A percentile compares a stretch with the other conserved stretches of the same genome.
These are phyloP conservation scores for Shargacucullia verbasci DNA, from an alignment of 2,888 invertebrate species.

Conservation along the genomic window DNA sequence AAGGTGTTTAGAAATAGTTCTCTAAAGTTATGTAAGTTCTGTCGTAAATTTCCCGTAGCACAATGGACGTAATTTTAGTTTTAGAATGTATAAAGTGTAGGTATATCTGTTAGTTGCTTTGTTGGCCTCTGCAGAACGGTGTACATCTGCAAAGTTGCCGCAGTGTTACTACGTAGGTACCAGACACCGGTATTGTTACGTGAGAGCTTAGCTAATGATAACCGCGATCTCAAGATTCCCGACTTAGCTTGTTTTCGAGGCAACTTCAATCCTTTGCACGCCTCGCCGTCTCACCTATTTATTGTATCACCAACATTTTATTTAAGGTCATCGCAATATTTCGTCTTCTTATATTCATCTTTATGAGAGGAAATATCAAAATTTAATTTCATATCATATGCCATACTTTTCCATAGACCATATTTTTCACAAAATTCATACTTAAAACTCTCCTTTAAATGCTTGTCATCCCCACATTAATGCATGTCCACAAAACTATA, in stretches of 20 bases:
- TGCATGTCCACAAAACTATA: too few species aligned
- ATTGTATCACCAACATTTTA: too few species aligned
- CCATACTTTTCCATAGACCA: too few species aligned
- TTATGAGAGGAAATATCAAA: too few species aligned
- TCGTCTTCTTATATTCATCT: too few species aligned
- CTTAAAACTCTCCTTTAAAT: too few species aligned
- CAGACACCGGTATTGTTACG: slow-evolving; percentile 9
- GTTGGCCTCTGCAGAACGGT: slow-evolving; percentile 7
- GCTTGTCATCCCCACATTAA: too few species aligned
- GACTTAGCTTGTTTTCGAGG: slow-evolving; percentile 15
- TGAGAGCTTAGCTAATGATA: slow-evolving; percentile 16
- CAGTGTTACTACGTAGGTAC: slow-evolving; percentile 20
- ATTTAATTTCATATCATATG: too few species aligned
- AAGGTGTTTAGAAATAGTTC: slow-evolving; percentile 26
- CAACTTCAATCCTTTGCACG: slow-evolving; percentile 19
- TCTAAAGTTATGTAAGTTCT: slow-evolving; percentile 7
- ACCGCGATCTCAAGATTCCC: slow-evolving; percentile 8
- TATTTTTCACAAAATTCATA: too few species aligned
- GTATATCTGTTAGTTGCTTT: slow-evolving; percentile 1
- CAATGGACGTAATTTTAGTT: slow-evolving; percentile 2
- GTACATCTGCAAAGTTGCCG: slow-evolving; percentile 26
- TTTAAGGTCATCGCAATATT: too few species aligned
- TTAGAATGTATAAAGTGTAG: neutral
- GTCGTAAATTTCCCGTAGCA: neutral
- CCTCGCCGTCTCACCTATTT: neutral